phyloP scores from a whole-genome alignment of 2,113 vertebrate genomes.

The Fulmarus glacialis region DNA sequence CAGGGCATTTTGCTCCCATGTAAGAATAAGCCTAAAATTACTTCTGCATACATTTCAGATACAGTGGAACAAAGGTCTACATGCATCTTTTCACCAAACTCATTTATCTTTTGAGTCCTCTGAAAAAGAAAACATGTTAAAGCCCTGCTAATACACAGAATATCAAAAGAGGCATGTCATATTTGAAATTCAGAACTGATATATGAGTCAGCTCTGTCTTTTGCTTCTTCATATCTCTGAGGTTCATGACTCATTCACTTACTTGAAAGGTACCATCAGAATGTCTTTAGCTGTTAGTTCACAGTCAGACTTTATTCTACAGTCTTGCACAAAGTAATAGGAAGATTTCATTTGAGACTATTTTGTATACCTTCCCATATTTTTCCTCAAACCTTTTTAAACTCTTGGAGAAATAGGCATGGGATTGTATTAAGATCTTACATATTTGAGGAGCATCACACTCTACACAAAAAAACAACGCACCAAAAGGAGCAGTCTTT shows the following conservation, averaged over 20 bases:
- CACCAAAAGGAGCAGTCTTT: not conserved
- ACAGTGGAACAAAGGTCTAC: not conserved
- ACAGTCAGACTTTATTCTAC: not conserved
- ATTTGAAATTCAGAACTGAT: conserved; percentile 11
- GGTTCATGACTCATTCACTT: not conserved
- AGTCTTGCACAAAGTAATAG: not conserved
- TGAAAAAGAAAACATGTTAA: not conserved
- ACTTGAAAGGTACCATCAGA: conserved; percentile 2
- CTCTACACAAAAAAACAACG: not conserved
- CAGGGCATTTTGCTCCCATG: not conserved
- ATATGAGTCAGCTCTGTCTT: not conserved
- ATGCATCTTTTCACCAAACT: not conserved
- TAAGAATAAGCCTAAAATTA: not conserved
- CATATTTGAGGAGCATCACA: not conserved
- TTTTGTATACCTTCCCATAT: not conserved
- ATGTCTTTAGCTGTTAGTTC: not conserved
- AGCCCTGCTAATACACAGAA: not conserved
- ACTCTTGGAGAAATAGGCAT: not conserved
- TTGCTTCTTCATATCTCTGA: not conserved
- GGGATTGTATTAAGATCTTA: not conserved
- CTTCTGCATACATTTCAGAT: not conserved
- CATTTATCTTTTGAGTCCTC: not conserved
- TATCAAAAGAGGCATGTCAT: not conserved
- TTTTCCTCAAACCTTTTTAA: not conserved
- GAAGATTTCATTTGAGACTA: not conserved